Evolutionary conservation across 2,113 vertebrate genomes (phyloP).

Genomic region (Genyomyrus donnyi): DNA sequence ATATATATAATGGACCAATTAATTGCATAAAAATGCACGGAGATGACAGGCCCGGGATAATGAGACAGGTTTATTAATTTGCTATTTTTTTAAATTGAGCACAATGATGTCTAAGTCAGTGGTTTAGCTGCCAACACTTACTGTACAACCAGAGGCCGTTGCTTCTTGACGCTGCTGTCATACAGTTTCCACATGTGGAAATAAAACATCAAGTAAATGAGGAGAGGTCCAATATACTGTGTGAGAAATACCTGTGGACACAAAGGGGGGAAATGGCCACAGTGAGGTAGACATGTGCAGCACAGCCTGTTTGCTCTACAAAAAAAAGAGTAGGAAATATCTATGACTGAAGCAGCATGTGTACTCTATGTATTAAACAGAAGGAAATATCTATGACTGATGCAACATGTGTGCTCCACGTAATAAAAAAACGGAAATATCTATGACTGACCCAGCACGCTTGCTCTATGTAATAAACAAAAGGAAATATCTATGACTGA

Average conservation of each 20-base stretch:
- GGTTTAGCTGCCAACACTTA: conserved; percentile 47
- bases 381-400: not conserved
- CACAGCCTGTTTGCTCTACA: not conserved
- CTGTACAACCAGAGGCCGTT: conserved; percentile 64
- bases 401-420: not conserved
- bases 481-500: not conserved
- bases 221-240: conserved; percentile 64
- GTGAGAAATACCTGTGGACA: conserved; percentile 64
- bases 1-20: not conserved
- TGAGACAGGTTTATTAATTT: not conserved
- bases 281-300: not conserved
- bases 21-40: not conserved
- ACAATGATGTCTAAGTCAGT: not conserved
- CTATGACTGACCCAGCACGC: not conserved
- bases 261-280: conserved; percentile 9
- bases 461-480: not conserved
- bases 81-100: not conserved
- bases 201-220: conserved; percentile 70
- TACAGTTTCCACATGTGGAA: conserved; percentile 61
- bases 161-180: conserved; percentile 47
- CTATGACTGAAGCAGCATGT: not conserved
- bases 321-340: not conserved
- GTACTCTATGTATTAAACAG: not conserved
- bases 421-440: not conserved
- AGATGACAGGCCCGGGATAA: not conserved